Base-by-base conservation (phyloP, 2,888 invertebrate species). In the Tiliacea citrago region DNA sequence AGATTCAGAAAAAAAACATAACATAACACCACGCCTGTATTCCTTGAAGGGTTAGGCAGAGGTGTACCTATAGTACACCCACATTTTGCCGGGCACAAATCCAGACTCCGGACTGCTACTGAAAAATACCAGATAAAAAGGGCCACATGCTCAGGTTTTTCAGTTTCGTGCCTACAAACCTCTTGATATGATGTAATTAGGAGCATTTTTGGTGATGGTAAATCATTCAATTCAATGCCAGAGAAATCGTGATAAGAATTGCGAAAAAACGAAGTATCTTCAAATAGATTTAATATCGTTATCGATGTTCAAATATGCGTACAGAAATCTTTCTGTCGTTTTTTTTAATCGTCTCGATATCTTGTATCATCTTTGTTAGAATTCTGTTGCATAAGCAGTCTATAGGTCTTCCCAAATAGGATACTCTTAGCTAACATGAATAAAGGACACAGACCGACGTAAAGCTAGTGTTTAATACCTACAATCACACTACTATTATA, bases 231-330 rank as follows among this genome's bases (percentile, higher is more conserved):
- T 24, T 16, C 16, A 67, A 35, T 51, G 45, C n/a, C 42, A 51
- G 51, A 18, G 10, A 47, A 47, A 81, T 81, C 78, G 78, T 67
- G 67, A 75, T 47, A 49, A 58, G 12, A n/a, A 67, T 81, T 81
- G 73, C 73, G 51, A 55, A 67, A 81, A 39, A 47, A 8, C 3
- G 21, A 16, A 18, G 35, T 58, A 62, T 62, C 76, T 62, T 62
- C 62, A 51, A 57, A 47, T 42, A 81, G 13, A 75, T 81, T 67
- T 57, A 8, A 63, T 21, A 76, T 61, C 16, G 35, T 29, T 76
- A 63, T 75, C 76, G 67, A 75, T 81, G 81, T 75, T 67, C 75
- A 75, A 67, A 74, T 62, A 39, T 39, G 78, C 81, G 51, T 12
- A 55, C 39, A 66, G 45, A 45, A 67, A 81, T 75, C 21, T 58